These are phyloP conservation scores for Danio kyathit DNA, from an alignment of 2,797 vertebrate species.

Conservation along the genomic window DNA sequence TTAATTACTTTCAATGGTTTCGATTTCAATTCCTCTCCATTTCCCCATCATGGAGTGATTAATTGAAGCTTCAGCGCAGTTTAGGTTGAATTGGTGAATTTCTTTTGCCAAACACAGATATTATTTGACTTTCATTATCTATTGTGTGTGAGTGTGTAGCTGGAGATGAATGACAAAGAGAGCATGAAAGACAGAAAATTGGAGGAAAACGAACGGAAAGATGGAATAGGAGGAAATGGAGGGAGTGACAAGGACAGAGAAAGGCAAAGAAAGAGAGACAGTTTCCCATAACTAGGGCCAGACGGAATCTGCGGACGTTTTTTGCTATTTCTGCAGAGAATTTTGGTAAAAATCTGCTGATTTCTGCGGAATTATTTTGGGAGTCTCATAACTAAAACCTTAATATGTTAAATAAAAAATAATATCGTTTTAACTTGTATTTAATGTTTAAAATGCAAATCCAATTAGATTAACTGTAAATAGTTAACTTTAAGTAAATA, in stretches of 20 bases:
- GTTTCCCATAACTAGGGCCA: constrained; percentile 5
- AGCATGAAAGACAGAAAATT: constrained; percentile 16
- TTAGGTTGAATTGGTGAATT: constrained; percentile 61
- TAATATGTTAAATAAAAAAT: no score
- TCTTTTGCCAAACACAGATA: constrained; percentile 37
- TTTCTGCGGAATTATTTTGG: no score
- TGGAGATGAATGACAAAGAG: constrained; percentile 32
- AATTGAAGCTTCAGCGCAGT: constrained; percentile 79
- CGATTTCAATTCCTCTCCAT: constrained; percentile 67
- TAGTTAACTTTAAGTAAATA: no score
- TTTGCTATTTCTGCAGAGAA: no score
- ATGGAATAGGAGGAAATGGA: constrained; percentile 77
- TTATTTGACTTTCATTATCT: constrained; percentile 80
- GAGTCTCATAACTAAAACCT: no score
- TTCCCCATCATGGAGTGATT: constrained; percentile 69
- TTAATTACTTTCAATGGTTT: constrained; percentile 68
- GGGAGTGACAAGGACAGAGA: constrained; percentile 52
- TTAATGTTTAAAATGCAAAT: no score
- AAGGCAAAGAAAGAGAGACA: constrained; percentile 76
- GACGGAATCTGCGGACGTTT: no score
- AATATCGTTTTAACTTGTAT: no score
- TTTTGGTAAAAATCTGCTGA: no score
- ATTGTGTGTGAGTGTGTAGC: constrained; percentile 32
- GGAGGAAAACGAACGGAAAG: constrained; percentile 64
- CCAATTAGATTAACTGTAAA: no score